Evolutionary conservation across 2,797 vertebrate genomes (phyloP), one percentile per base, ranked within the genome.

Genomic region (Xenops minutus): DNA sequence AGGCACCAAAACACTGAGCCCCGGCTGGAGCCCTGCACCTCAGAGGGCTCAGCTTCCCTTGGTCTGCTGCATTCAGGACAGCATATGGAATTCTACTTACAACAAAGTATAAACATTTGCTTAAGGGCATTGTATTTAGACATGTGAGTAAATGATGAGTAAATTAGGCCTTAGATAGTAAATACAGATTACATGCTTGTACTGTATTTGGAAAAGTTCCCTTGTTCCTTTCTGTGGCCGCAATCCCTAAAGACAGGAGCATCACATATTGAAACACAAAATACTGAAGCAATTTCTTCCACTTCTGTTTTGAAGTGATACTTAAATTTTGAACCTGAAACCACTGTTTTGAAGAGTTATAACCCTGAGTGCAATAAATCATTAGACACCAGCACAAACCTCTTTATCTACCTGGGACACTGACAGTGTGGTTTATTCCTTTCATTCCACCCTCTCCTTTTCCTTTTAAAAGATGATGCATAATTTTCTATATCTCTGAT

Each of bases 361-460:
- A 48, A 41, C 12, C 64, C n/a, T 63, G 34, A 89, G 13, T 13
- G 20, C 26, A 69, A 39, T 3, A 29, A 26, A 58, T 27, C 24
- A 26, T 49, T 44, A 15, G 34, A 34, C 9, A 76, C 9, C 48
- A 80, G 32, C 22, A 74, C 15, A 66, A 82, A 62, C 9, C 14
- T 46, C 74, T 49, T 1, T 27, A 44, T 9, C 29, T 54, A 26
- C 21, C 22, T n/a, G 9, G 48, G 24, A 73, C 13, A 16, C 5
- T 34, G 21, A 14, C 37, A 52, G 16, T 3, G 18, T 1, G 3
- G 1, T 43, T 32, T 17, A 2, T 39, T 41, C 26, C 29, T 46
- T 21, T 43, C 1, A 1, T 14, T 52, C 43, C 9, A 39, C 9
- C 2, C 14, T 10, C 6, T 22, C 5, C 0, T 18, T 46, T 64